Evolutionary conservation across 2,888 invertebrate species (phyloP), one percentile per base, ranked within the genome.

Genomic region (Dynastes grantii): DNA sequence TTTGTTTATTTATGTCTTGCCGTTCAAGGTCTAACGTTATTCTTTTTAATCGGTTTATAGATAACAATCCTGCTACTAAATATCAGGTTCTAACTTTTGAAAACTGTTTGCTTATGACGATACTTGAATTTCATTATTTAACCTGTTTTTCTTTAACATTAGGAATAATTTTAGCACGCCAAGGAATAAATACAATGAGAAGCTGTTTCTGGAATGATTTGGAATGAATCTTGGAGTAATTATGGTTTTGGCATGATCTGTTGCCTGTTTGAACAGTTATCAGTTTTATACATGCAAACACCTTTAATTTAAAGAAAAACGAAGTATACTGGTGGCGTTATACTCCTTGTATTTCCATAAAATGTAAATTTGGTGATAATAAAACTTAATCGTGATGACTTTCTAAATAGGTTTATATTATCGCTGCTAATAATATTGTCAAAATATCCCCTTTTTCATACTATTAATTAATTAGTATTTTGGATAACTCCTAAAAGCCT

Each of bases 1-100:
- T 5, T 53, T 8, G 5, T 58, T 58, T 55, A 55, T 55, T 16
- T 22, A 22, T 22, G 16, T 58, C 55, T 58, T n/a, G 13, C 22
- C 55, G 9, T 16, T 58, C 55, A 58, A 58, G 55, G 55, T 58
- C 55, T 58, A 58, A 58, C 55, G n/a, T 16, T 58, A 16, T 58
- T 58, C 22, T 58, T 5, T 37, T 37, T 37, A 37, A 16, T 22
- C 22, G 22, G n/a, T 58, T 58, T 16, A 58, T 58, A 22, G 55
- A 58, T 22, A 22, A n/a, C 8, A 22, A 58, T 58, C 22, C 22
- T 22, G 55, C 22, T n/a, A 58, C n/a, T 58, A 58, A 8, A 58
- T 3, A 58, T 58, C 55, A 58, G 22, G 55, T 58, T 58, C 22
- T 55, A 16, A 55, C 16, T 55, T 58, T 27, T 58, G n/a, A 16